Base-by-base conservation (phyloP, 2,888 invertebrate species). In the Cryptus viduatorius region DNA sequence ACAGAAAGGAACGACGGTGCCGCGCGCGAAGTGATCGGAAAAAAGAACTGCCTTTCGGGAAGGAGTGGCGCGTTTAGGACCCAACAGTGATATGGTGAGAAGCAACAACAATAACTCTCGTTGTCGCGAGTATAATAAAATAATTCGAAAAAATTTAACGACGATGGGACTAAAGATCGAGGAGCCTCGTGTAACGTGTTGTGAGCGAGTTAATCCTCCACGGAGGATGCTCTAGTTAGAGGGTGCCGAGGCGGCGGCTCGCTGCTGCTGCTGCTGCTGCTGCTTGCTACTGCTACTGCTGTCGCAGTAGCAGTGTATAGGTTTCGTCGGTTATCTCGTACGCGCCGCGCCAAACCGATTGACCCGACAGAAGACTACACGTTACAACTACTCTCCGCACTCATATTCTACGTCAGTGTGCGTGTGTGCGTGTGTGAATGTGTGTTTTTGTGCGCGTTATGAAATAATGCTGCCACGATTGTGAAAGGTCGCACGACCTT, bases 161-260 rank as follows among this genome's bases (percentile, higher is more conserved):
- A 68, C 73, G 82, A n/a, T 71, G 50, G 67, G 59, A 79, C 42
- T 59, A 7, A 61, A 61, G 71, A 79, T 79, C 4, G 44, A 16
- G 44, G 44, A 16, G 71, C 67, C 56, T 37, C 44, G 84, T 84
- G 82, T 71, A 42, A 50, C 44, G 82, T 48, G 76, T 31, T 29
- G 72, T 73, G 82, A 44, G 71, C 76, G 82, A 44, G 68, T 77
- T 53, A 68, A 79, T 82, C 76, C 76, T 79, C 53, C 16, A 19
- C 65, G 72, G 75, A 85, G 82, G 84, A 85, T 85, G 84, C 82
- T 85, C 84, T 85, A 85, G 84, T 85, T 73, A 37, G 72, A 82
- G 76, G 71, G 69, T 77, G 79, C 69, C 84, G 84, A 81, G 82
- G 84, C 82, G 82, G 75, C 61, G 75, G 79, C 76, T 76, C 76